Evolutionary conservation across 1,140 invertebrate genomes (phyloP), one percentile per base, ranked within the genome.

Genomic region (Cecropterus lyciades): DNA sequence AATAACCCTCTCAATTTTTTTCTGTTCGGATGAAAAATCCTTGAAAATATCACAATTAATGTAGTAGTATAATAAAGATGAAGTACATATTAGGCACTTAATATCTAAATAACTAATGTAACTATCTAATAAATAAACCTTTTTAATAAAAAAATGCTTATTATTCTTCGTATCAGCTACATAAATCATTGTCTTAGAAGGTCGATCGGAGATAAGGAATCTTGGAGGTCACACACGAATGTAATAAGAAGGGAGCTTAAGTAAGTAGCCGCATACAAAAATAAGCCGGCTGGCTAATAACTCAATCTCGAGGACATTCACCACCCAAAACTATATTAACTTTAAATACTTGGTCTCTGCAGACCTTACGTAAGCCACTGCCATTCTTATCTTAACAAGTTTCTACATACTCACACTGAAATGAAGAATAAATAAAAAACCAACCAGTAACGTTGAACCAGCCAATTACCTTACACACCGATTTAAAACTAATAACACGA

Each of bases 401-500:
- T 72, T 68, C 71, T 70, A 77, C 70, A 84, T 84, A 85, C 85
- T 85, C 76, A 85, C 81, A 67, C 43, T 42, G 67, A 73, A 67
- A 60, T 49, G 55, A 65, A 62, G 15, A 59, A 63, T 42, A 63
- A 64, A 53, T 49, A 17, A 69, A 37, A 70, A 67, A 69, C 56
- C 62, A 70, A 72, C 37, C 48, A 66, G 57, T 66, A 80, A 77
- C 59, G 75, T 67, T 56, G 65, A 78, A 83, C 73, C 79, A 82
- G 71, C 75, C 33, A 60, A 63, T 69, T 60, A 74, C 55, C 67
- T 80, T 70, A 67, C 70, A 75, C 63, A 57, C 55, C 40, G 20
- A 45, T 75, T 77, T 75, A 72, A 74, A 80, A 77, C 64, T 79
- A 78, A 70, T 77, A 83, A 79, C 82, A 84, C 84, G 70, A 67